Evolutionary conservation across 2,797 vertebrate genomes (phyloP), one percentile per base, ranked within the genome.

Genomic region (Amblyopsis hoosieri): DNA sequence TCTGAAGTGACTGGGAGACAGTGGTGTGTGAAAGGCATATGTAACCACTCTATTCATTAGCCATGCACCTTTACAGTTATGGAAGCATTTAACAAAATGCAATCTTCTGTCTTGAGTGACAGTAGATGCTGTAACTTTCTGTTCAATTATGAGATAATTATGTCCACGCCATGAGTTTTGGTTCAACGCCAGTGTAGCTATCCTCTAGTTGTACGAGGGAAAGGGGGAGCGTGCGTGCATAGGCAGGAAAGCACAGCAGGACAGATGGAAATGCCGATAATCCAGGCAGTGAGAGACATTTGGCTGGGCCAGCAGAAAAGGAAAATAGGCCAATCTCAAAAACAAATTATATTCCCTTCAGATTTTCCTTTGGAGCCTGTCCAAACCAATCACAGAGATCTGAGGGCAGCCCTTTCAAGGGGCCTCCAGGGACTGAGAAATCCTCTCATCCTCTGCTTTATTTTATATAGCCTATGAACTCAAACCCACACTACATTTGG

Each of bases 241-340:
- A 67, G 72, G 77, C 89, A 87, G 90, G 86, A 88, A 89, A 87
- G 80, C 47, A 66, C 63, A 71, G 75, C 82, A 87, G 87, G 84
- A 88, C 88, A 90, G 86, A 93, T 88, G 87, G 85, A 82, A 86
- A 74, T 68, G 79, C 85, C 85, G 90, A 92, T 92, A 93, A 89
- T 85, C 77, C 74, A 29, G 76, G 79, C 81, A 82, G 57, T 71
- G 71, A 60, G 74, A 84, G 85, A 84, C 83, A 85, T 83, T 87
- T 81, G 79, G 78, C 88, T 54, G 50, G 67, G 72, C 79, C 63
- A 79, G 82, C 83, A 87, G 77, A 82, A 90, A 85, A 71, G 65
- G 49, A 70, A 71, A 60, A 68, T 1, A 1, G 12, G 65, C 60
- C 42, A 57, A 76, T 70, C 65, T 75, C 42, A 61, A 86, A 86